phyloP scores from a whole-genome alignment of 2,797 vertebrate genomes.

The Champsocephalus esox region DNA sequence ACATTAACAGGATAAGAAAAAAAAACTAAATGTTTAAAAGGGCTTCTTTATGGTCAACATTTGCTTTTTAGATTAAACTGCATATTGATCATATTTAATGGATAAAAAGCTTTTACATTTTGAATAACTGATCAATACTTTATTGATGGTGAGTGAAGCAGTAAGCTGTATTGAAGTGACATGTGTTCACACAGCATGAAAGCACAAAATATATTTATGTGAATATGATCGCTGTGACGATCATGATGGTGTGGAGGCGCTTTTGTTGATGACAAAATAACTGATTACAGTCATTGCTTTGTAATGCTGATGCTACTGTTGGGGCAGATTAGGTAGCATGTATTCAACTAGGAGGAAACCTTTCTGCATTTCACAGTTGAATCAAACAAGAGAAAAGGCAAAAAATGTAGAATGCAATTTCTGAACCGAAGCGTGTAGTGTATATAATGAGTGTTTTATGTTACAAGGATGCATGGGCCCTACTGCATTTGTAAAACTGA shows the following conservation, averaged over 20 bases:
- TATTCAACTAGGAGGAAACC: too few species aligned
- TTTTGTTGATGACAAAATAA: slow-evolving; percentile 14
- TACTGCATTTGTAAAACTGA: neutral
- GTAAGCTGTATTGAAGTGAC: slow-evolving; percentile 5
- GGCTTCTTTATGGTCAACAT: neutral
- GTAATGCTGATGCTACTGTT: neutral
- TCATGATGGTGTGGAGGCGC: neutral
- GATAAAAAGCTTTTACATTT: slow-evolving; percentile 6
- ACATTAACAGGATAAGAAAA: too few species aligned
- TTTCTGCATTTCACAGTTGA: too few species aligned
- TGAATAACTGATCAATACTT: slow-evolving; percentile 18
- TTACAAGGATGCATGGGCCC: neutral
- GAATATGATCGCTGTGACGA: neutral
- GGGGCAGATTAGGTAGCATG: too few species aligned
- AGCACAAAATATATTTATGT: neutral
- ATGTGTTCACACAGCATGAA: neutral
- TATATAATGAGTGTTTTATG: neutral
- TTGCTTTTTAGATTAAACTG: slow-evolving; percentile 3
- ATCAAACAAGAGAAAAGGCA: too few species aligned
- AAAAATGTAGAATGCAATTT: neutral
- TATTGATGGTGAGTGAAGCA: neutral
- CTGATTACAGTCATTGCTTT: neutral
- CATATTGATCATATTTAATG: slow-evolving; percentile 17
- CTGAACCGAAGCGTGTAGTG: neutral
- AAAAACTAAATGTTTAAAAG: too few species aligned